Base-by-base conservation (phyloP, 2,113 vertebrate species). In the Sphaerodactylus townsendi region DNA sequence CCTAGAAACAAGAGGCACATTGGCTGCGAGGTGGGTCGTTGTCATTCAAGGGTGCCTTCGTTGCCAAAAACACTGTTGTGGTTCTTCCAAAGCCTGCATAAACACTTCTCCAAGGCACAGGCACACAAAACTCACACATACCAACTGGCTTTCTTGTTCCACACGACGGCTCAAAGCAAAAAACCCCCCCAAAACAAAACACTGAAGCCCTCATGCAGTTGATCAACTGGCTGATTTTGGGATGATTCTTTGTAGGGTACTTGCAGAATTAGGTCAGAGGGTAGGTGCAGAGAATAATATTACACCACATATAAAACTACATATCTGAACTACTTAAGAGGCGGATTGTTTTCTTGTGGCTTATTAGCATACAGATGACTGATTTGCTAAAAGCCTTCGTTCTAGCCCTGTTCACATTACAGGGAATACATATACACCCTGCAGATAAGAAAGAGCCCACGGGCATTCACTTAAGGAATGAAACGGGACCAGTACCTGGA, bases 1-100 rank as follows among this genome's bases (percentile, higher is more conserved):
- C 99, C 99, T 99, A 50, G 3, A 75, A 46, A 73, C 1, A 23
- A 87, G 46, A 87, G 46, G 69, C 44, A 72, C 5, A 62, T 8
- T 8, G 5, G 44, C 23, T 1, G 11, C 37, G 72, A 35, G 33
- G 30, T 4, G 59, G 8, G 75, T 11, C 0, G 19, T 56, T 10
- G 5, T n/a, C 1, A 13, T 10, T 73, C 6, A 62, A 84, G 0
- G 0, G 23, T 13, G 21, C 7, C 75, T 15, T 74, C 30, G 78
- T 3, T 44, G 6, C 25, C 56, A 10, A 56, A 56, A 25, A 73
- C 1, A 46, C 17, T 59, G 66, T n/a, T 7, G 1, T 28, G 10
- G 39, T 10, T 41, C 30, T 59, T 75, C 50, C 30, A n/a, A 48
- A 65, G 48, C 65, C 30, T n/a, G 14, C 41, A 65, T 11, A 23